Base-by-base conservation (phyloP, 37 sponge, comb jelly and placozoan genomes). In the Dysidea cf. avara region DNA sequence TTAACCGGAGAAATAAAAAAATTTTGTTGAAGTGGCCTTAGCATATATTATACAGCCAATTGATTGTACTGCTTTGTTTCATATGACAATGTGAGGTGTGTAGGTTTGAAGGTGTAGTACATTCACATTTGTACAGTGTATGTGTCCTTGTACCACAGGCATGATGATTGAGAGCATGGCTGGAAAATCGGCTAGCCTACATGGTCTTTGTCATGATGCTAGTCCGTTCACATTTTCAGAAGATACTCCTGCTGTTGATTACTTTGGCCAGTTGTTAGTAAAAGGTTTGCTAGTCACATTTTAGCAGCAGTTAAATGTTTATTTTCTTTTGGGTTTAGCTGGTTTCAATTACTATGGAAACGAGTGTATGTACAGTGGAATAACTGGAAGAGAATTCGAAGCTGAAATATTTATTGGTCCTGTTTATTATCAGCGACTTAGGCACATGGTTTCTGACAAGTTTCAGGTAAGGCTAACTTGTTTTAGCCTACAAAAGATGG, bases 101-200 rank as follows among this genome's bases (percentile, higher is more conserved):
- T n/a, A n/a, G n/a, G n/a, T n/a, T n/a, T n/a, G n/a, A n/a, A n/a
- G n/a, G n/a, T n/a, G n/a, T n/a, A n/a, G n/a, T 57, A 9, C 32
- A 32, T 57, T 5, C 46, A 43, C 9, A 9, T 9, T 5, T 43
- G 46, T 43, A 43, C 9, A 43, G 9, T 9, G 24, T 69, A 32
- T 59, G n/a, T n/a, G n/a, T 31, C 39, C 40, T 16, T 37, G 29
- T 5, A 35, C 37, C 26, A 1, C 29, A 92, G 97, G 99, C 33
- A 98, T 98, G 99, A 92, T 92, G 90, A 92, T 98, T 43, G 99
- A 98, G 81, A 82, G 75, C 16, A 94, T 98, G 99, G 99, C 99
- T 38, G 99, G 96, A 4, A 98, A 98, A 68, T 86, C 93, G 13
- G 87, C 87, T 68, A 70, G 85, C 24, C 73, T 92, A 0, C 92